Conservation (phyloP, 1,140 invertebrate genomes). For the Akabosia matsudoensis region DNA sequence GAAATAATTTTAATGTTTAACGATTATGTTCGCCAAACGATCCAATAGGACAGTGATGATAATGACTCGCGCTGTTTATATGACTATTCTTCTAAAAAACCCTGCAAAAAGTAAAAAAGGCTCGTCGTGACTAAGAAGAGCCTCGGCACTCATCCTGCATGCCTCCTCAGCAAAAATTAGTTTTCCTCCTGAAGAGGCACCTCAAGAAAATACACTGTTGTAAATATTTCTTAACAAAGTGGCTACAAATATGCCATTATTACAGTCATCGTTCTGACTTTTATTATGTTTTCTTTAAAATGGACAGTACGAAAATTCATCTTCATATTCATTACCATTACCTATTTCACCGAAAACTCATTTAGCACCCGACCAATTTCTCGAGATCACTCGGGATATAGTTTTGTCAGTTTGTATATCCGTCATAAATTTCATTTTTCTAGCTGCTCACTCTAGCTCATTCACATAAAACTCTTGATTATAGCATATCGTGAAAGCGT, state of each 20-base stretch:
- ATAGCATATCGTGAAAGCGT: slow-evolving; percentile 11
- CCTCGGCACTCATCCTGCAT: no score
- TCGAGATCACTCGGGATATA: background rate
- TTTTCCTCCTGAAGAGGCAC: background rate
- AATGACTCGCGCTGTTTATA: no score
- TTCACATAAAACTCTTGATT: slow-evolving; percentile 2
- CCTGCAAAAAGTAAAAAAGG: background rate
- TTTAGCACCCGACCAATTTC: background rate
- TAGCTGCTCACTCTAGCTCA: background rate
- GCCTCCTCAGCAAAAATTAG: no score
- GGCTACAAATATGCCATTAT: background rate
- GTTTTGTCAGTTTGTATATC: slow-evolving; percentile 12
- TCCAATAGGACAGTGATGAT: no score
- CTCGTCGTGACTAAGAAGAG: background rate
- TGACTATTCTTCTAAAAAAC: no score
- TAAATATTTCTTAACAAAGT: slow-evolving; percentile 19
- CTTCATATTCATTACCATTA: no score
- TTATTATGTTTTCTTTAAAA: no score
- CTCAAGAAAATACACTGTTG: background rate
- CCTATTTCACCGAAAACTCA: slow-evolving; percentile 20
- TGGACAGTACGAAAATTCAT: no score
- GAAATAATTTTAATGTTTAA: background rate
- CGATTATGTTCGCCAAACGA: background rate
- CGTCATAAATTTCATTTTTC: slow-evolving; percentile 9
- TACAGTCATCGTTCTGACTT: no score